Evolutionary conservation across 2,113 vertebrate species (phyloP), one percentile per base, ranked within the genome.

Genomic region (Pelmatolapia mariae): DNA sequence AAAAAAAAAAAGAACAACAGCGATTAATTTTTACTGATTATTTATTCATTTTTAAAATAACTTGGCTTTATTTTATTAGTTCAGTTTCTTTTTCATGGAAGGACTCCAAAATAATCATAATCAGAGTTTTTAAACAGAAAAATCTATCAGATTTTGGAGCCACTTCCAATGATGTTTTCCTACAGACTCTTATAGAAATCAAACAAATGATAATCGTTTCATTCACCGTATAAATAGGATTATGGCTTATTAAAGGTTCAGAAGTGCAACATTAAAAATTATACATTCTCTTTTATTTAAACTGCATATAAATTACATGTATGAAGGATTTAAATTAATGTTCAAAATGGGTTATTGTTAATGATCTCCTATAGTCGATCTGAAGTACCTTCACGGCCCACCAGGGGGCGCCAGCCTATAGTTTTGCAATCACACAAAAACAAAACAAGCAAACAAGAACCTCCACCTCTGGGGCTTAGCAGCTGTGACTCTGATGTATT

Each of bases 31-130:
- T 63, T 36, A 11, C 6, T 5, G 18, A 66, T 61, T 31, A 61
- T 36, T 66, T n/a, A 22, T 22, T 68, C 3, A 24, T 68, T 68
- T 40, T 15, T 9, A 13, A 68, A 24, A 40, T 68, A 22, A 15
- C 36, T 22, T 40, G 0, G 63, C 38, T 71, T 71, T 9, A 24
- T 71, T 43, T 24, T 24, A 15, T 43, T 43, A 43, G 12, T 43
- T 43, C 38, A 43, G n/a, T 71, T 71, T 40, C n/a, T 68, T 68
- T 68, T 68, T 0, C 19, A 68, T 68, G 36, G 29, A 61, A 68
- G 0, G 0, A 40, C n/a, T 40, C 19, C 19, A 68, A 22, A 68
- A 40, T 1, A 0, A 22, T 40, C 19, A 40, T 40, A 38, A 2
- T 38, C 33, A 22, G 19, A 38, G 63, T 40, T 68, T 40, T 68